Evolutionary conservation across 2,113 vertebrate genomes (phyloP).

Genomic region (Mormyrus iriodes): DNA sequence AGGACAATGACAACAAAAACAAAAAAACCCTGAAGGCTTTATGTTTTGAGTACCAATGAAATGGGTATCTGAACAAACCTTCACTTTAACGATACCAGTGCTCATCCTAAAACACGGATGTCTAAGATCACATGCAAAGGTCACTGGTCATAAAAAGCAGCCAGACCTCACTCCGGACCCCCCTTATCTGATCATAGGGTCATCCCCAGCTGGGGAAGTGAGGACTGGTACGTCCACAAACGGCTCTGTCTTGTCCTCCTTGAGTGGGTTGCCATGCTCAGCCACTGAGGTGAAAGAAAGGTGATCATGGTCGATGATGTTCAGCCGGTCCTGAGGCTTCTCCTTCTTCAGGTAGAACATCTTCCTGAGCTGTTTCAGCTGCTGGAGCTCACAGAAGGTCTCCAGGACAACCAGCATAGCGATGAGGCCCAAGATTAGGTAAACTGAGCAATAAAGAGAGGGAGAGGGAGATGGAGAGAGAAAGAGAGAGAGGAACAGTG

Average conservation of each 20-base stretch:
- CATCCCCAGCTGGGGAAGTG: slow-evolving; percentile 55
- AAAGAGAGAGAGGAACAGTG: neutral
- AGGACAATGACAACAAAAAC: neutral
- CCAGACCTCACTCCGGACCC: neutral
- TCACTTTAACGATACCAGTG: neutral
- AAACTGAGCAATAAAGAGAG: slow-evolving; percentile 57
- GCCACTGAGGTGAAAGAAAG: slow-evolving; percentile 83
- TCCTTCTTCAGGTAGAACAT: slow-evolving; percentile 94
- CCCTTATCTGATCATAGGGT: slow-evolving; percentile 67
- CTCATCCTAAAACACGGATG: neutral
- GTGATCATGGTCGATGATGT: slow-evolving; percentile 87
- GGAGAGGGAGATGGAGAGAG: neutral
- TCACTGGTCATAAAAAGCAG: neutral
- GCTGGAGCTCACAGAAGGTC: slow-evolving; percentile 93
- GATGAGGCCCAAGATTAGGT: slow-evolving; percentile 83
- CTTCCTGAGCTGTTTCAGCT: slow-evolving; percentile 87
- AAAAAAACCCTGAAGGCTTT: neutral
- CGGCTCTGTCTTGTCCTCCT: slow-evolving; percentile 72
- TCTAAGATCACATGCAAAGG: neutral
- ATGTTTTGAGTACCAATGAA: neutral
- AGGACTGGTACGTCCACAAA: slow-evolving; percentile 63
- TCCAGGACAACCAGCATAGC: slow-evolving; percentile 93
- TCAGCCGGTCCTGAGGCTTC: slow-evolving; percentile 76
- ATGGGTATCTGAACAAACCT: neutral
- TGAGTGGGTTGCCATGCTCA: slow-evolving; percentile 55